Percentiles rank a stretch among this genome's conserved stretches.
phyloP scores from a whole-genome alignment of 2,113 vertebrate genomes.

The Megaceryle maxima region DNA sequence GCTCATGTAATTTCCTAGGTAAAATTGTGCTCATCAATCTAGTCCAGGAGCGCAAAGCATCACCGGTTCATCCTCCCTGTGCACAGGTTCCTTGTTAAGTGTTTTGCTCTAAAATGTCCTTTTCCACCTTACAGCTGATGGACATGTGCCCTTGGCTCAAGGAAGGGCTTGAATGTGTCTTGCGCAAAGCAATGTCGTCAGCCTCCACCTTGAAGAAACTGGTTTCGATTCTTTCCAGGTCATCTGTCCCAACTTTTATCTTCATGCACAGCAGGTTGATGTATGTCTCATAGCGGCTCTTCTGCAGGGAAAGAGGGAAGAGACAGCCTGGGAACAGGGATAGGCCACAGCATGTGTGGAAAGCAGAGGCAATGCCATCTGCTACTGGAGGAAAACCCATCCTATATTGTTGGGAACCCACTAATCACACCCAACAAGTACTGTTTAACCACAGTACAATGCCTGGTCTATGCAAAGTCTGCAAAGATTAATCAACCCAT shows the following conservation, averaged over 20 bases:
- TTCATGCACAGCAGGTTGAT: constrained; percentile 90
- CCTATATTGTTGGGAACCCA: background rate
- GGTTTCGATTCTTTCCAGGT: constrained; percentile 93
- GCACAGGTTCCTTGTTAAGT: constrained; percentile 73
- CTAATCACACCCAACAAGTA: background rate
- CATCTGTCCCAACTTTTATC: constrained; percentile 86
- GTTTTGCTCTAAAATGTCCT: constrained; percentile 73
- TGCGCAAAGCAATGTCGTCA: constrained; percentile 85
- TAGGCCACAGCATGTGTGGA: background rate
- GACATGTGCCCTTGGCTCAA: constrained; percentile 86
- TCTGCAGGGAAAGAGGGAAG: constrained; percentile 75
- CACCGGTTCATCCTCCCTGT: background rate
- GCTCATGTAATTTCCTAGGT: constrained; percentile 21
- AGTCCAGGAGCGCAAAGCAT: constrained; percentile 39
- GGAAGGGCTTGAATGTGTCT: constrained; percentile 94
- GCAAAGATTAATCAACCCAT: background rate
- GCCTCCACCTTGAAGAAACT: constrained; percentile 82
- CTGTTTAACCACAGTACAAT: background rate
- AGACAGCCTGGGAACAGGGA: constrained; percentile 20
- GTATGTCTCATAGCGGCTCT: constrained; percentile 94
- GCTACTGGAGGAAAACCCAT: background rate
- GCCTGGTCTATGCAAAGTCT: background rate
- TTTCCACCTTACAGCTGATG: constrained; percentile 73
- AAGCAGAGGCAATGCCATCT: background rate
- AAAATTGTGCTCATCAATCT: constrained; percentile 73